Percentiles rank a stretch among this genome's conserved stretches.
Conservation (phyloP, 2,797 vertebrate species). For the Labeo calbasu region DNA sequence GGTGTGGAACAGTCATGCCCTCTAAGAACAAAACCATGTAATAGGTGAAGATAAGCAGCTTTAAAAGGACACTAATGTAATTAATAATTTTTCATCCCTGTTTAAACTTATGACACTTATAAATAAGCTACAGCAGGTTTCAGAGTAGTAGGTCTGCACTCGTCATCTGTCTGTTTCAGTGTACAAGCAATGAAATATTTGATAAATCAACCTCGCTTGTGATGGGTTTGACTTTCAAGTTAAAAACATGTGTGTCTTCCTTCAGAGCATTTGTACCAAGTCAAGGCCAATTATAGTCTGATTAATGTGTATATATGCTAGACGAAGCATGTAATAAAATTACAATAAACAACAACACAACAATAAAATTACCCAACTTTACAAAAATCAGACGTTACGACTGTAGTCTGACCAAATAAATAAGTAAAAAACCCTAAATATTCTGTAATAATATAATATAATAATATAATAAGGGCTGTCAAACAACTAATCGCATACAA, state of each 20-base stretch:
- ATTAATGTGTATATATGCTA: background rate
- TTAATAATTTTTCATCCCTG: background rate
- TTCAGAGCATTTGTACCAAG: background rate
- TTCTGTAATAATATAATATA: background rate
- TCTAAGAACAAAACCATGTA: slow-evolving; percentile 8
- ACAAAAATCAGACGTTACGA: background rate
- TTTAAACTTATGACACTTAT: background rate
- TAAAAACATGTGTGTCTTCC: background rate
- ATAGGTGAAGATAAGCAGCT: background rate
- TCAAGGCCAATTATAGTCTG: background rate
- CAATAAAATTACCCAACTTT: background rate
- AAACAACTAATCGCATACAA: no score
- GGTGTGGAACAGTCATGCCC: slow-evolving; percentile 68
- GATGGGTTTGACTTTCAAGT: background rate
- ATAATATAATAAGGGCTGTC: no score
- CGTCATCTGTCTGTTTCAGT: background rate
- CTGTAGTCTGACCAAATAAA: background rate
- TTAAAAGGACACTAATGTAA: slow-evolving; percentile 16
- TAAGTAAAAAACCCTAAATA: background rate
- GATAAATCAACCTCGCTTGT: background rate
- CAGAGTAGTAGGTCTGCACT: background rate
- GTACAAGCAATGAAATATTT: background rate
- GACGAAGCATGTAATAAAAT: background rate
- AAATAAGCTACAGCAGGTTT: background rate
- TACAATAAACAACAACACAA: background rate